Evolutionary conservation across 1,140 invertebrate species (phyloP).

Genomic region (Thaumetopoea pityocampa): DNA sequence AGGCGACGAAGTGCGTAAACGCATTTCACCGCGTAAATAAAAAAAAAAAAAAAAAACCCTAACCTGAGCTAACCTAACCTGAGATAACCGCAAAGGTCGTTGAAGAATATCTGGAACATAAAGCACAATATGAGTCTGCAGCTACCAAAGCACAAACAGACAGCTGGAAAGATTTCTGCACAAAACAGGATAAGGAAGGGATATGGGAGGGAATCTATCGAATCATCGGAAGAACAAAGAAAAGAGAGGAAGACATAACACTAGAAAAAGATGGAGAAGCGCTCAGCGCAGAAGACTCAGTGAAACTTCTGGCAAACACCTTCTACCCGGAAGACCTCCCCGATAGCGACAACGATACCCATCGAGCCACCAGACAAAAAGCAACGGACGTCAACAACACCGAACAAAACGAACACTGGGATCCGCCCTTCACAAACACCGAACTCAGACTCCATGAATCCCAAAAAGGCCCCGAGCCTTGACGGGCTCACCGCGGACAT

Average conservation of each 20-base stretch:
- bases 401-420: slow-evolving; percentile 1
- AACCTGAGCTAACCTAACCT: too few relatives aligned
- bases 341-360: slow-evolving; percentile 1
- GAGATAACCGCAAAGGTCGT: too few relatives aligned
- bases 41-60: too few relatives aligned
- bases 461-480: slow-evolving; percentile 18
- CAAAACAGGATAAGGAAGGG: slow-evolving; percentile 8
- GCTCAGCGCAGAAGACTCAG: not conserved
- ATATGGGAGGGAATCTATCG: slow-evolving; percentile 19
- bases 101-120: too few relatives aligned
- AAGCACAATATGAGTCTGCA: too few relatives aligned
- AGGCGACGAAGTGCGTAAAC: too few relatives aligned
- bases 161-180: slow-evolving; percentile 19
- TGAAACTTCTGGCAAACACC: slow-evolving; percentile 4
- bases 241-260: slow-evolving; percentile 10
- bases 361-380: slow-evolving; percentile 1
- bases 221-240: slow-evolving; percentile 1
- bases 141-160: too few relatives aligned
- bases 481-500: slow-evolving; percentile 15
- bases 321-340: slow-evolving; percentile 3
- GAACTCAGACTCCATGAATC: slow-evolving; percentile 15
- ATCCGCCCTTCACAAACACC: slow-evolving; percentile 14
- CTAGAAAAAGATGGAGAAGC: not conserved
- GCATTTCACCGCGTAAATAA: too few relatives aligned
- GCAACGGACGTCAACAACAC: slow-evolving; percentile 2